Evolutionary conservation across 2,113 vertebrate genomes (phyloP), one percentile per base, ranked within the genome.

Genomic region (Pseudopipra pipra): DNA sequence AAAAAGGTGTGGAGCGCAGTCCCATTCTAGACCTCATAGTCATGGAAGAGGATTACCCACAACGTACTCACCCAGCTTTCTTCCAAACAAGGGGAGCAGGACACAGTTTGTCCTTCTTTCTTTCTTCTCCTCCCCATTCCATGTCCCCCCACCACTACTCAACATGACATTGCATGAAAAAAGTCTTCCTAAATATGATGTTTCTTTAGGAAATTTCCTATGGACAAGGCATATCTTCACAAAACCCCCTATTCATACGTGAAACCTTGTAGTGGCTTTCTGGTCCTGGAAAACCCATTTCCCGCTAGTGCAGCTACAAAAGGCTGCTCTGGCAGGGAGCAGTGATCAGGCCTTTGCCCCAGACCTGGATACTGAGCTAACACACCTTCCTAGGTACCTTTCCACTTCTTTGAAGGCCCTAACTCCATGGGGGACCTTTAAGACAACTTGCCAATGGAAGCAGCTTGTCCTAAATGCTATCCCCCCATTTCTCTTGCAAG

Each of bases 21-120:
- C 49, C 17, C 0, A 0, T 5, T 71, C 19, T 28, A 55, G n/a
- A 73, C 5, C 33, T 27, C 16, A 25, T 2, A 15, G 14, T 19
- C 12, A 28, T 2, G 14, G 17, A 72, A n/a, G 20, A 90, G 6
- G 17, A 43, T 58, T 58, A 54, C n/a, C 18, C 4, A 11, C 30
- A 71, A 44, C 1, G 4, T 30, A 14, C 4, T 17, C 10, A 78
- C 41, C 9, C 33, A 54, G 16, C 21, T 56, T 93, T 72, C 41
- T 61, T 85, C 58, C 66, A 75, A 79, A 37, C 1, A 2, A 76
- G 37, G 6, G 11, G 6, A 68, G 9, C 1, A 5, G 8, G 22
- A 67, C 17, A 46, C 11, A 52, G 21, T 41, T 41, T 41, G 4
- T 49, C 31, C 17, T 31, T 23, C 21, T 23, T 39, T 41, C 37